A percentile compares a stretch with the other conserved stretches of the same genome.
phyloP scores from a whole-genome alignment of 2,888 invertebrate genomes.

The Ennomos fuscantarius region DNA sequence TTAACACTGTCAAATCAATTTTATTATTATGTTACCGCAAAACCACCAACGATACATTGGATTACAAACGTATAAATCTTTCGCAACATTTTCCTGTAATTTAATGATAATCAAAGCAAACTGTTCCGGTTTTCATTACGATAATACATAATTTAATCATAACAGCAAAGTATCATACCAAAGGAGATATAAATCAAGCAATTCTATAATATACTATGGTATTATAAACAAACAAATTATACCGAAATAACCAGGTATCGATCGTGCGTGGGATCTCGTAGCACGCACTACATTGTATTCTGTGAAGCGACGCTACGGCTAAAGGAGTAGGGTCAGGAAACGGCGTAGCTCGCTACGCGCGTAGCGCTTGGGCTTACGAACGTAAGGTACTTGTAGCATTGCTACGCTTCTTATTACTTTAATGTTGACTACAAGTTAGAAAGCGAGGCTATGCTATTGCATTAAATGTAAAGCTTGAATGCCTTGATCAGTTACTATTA shows the following conservation, averaged over 20 bases:
- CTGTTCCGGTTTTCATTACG: conserved; percentile 7
- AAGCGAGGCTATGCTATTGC: no score
- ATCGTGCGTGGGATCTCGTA: neutral
- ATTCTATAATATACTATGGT: no score
- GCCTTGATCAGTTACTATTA: no score
- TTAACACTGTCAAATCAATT: neutral
- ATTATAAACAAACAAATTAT: no score
- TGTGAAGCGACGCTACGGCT: neutral
- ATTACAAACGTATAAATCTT: no score
- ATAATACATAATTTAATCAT: conserved; percentile 13
- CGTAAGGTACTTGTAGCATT: neutral
- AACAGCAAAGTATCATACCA: conserved; percentile 13
- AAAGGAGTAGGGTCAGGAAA: neutral
- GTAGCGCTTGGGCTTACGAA: conserved; percentile 13
- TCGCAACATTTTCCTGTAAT: neutral
- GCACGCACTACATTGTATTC: neutral
- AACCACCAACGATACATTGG: no score
- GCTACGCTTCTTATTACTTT: neutral
- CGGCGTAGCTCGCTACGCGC: conserved; percentile 7
- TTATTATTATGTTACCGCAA: neutral
- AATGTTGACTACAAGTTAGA: neutral
- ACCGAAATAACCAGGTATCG: no score
- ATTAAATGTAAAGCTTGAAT: no score
- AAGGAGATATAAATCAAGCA: conserved; percentile 17
- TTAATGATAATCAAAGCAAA: conserved; percentile 1